Percentiles rank a stretch among this genome's conserved stretches.
Conservation (phyloP, 1,140 invertebrate species). For the Campoletis sonorensis region DNA sequence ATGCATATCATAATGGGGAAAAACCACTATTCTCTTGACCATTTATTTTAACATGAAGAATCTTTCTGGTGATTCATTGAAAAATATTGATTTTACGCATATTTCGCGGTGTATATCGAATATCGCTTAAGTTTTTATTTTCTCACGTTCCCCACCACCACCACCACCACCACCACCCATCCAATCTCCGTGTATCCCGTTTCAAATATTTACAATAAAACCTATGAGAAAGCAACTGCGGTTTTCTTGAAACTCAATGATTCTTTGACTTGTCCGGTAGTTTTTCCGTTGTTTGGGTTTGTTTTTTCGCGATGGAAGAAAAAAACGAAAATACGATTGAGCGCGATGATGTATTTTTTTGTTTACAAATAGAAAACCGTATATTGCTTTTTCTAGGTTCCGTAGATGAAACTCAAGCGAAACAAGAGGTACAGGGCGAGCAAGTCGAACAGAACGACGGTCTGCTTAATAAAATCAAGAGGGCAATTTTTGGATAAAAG, state of each 20-base stretch:
- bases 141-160: background rate
- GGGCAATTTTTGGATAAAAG: slow-evolving; percentile 81
- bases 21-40: no score
- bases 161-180: no score
- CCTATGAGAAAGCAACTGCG: slow-evolving; percentile 46
- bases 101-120: slow-evolving; percentile 37
- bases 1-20: no score
- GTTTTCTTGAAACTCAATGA: slow-evolving; percentile 34
- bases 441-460: slow-evolving; percentile 69
- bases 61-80: background rate
- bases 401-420: slow-evolving; percentile 76
- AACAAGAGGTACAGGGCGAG: slow-evolving; percentile 63
- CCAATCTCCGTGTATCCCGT: slow-evolving; percentile 48
- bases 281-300: background rate
- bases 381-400: slow-evolving; percentile 70
- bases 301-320: slow-evolving; percentile 40
- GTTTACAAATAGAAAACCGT: slow-evolving; percentile 19
- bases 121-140: slow-evolving; percentile 72
- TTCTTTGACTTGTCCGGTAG: background rate
- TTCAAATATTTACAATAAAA: slow-evolving; percentile 27
- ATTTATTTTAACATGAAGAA: no score
- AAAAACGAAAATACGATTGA: background rate
- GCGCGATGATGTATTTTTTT: background rate
- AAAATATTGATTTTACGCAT: background rate
- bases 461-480: slow-evolving; percentile 81